These are phyloP conservation scores for Branchellion lobata DNA, from an alignment of 2,888 invertebrate species.

Conservation along the genomic window DNA sequence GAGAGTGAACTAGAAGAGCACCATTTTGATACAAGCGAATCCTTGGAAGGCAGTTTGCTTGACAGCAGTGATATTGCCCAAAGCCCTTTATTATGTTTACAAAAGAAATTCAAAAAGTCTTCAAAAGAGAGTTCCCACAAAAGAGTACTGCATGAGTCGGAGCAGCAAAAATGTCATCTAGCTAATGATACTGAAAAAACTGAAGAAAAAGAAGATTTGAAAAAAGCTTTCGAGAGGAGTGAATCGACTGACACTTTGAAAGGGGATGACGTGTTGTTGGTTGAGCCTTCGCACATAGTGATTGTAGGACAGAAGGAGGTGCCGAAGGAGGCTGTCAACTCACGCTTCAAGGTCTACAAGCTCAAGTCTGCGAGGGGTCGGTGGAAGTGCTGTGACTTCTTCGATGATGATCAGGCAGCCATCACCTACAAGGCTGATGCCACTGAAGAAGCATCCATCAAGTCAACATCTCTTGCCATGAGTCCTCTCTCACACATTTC, in stretches of 20 bases:
- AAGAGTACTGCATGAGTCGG: too few species aligned
- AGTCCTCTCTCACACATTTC: background rate
- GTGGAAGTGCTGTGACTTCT: conserved; percentile 1
- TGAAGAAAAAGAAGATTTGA: background rate
- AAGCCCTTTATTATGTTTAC: too few species aligned
- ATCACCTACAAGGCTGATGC: background rate
- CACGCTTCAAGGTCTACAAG: background rate
- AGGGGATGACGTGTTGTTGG: background rate
- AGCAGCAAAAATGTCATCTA: too few species aligned
- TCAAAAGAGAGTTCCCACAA: too few species aligned
- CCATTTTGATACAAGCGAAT: background rate
- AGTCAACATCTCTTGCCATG: background rate
- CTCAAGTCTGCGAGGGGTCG: background rate
- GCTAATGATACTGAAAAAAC: background rate
- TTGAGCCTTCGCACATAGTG: too few species aligned
- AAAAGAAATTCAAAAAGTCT: too few species aligned
- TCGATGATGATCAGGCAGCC: background rate
- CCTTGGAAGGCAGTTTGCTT: background rate
- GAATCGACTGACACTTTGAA: conserved; percentile 7
- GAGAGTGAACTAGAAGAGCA: conserved; percentile 7
- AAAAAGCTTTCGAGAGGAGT: background rate
- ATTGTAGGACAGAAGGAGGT: background rate
- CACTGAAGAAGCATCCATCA: background rate
- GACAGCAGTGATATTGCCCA: background rate
- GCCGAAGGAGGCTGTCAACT: background rate